A percentile compares a stretch with the other conserved stretches of the same genome.
Conservation (phyloP, 1,140 invertebrate genomes). For the Diuraphis noxia region DNA sequence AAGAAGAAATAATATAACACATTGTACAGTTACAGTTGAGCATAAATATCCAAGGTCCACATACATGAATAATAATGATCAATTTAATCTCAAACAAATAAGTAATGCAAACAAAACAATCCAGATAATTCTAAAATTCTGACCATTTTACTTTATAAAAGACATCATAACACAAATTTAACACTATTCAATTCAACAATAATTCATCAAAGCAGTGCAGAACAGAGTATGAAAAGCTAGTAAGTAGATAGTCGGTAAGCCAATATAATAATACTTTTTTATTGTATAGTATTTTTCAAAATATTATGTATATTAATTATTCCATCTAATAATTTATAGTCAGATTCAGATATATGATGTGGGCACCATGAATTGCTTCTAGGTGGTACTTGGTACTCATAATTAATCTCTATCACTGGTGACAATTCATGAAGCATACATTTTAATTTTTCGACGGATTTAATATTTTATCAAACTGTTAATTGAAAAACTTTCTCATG, state of each 20-base stretch:
- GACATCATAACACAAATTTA: neutral
- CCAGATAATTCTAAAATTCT: constrained; percentile 8
- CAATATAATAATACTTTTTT: neutral
- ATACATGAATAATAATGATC: neutral
- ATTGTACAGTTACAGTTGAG: neutral
- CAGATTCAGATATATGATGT: neutral
- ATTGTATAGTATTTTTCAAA: neutral
- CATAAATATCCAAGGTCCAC: constrained; percentile 19
- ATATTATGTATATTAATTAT: neutral
- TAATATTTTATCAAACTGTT: neutral
- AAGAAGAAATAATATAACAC: neutral
- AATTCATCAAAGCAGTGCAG: neutral
- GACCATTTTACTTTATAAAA: constrained; percentile 9
- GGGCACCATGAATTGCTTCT: constrained; percentile 33
- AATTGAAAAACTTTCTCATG: neutral
- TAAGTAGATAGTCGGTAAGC: neutral
- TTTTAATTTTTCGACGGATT: constrained; percentile 7
- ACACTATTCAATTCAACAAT: neutral
- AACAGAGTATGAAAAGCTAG: neutral
- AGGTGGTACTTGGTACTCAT: constrained; percentile 44
- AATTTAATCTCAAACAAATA: constrained; percentile 30
- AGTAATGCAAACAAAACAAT: constrained; percentile 8
- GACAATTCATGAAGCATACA: constrained; percentile 48
- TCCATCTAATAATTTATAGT: neutral
- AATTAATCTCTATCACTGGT: constrained; percentile 44